phyloP scores from a whole-genome alignment of 2,888 invertebrate genomes.

The Cosmopolites sordidus region DNA sequence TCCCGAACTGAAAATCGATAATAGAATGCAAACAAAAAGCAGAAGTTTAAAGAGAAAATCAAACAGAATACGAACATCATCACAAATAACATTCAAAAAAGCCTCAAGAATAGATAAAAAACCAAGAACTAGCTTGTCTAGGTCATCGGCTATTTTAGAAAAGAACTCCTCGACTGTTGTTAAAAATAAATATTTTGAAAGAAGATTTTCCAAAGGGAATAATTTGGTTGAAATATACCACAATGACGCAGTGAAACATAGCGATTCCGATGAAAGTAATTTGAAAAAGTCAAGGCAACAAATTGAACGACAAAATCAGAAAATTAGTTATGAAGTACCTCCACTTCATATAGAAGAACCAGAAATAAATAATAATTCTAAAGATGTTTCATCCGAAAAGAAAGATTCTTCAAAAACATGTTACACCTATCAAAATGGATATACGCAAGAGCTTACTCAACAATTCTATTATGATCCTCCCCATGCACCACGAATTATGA shows the following conservation, averaged over 20 bases:
- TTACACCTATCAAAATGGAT: not conserved
- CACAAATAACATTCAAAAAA: slow-evolving; percentile 15
- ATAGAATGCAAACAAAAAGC: slow-evolving; percentile 3
- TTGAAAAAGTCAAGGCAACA: slow-evolving; percentile 24
- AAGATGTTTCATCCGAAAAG: not conserved
- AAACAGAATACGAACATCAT: slow-evolving; percentile 2
- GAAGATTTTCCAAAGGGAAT: slow-evolving; percentile 22
- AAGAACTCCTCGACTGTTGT: slow-evolving; percentile 17
- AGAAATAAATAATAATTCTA: slow-evolving; percentile 1
- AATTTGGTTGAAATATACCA: slow-evolving; percentile 47
- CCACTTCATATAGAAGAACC: slow-evolving; percentile 24
- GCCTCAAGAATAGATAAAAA: slow-evolving; percentile 18
- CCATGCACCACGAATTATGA: slow-evolving; percentile 30
- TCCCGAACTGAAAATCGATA: slow-evolving; percentile 18
- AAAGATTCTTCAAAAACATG: not conserved
- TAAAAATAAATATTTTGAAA: slow-evolving; percentile 14
- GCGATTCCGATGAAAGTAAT: slow-evolving; percentile 42
- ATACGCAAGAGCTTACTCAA: not conserved
- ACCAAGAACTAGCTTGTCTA: slow-evolving; percentile 4
- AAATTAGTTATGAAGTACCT: slow-evolving; percentile 23
- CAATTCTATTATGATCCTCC: slow-evolving; percentile 30
- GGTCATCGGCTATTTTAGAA: slow-evolving; percentile 10
- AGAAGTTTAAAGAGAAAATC: slow-evolving; percentile 14
- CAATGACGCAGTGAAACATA: slow-evolving; percentile 41
- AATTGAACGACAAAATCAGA: slow-evolving; percentile 2